Evolutionary conservation across 2,797 vertebrate species (phyloP).

Genomic region (Lophotriccus pileatus): DNA sequence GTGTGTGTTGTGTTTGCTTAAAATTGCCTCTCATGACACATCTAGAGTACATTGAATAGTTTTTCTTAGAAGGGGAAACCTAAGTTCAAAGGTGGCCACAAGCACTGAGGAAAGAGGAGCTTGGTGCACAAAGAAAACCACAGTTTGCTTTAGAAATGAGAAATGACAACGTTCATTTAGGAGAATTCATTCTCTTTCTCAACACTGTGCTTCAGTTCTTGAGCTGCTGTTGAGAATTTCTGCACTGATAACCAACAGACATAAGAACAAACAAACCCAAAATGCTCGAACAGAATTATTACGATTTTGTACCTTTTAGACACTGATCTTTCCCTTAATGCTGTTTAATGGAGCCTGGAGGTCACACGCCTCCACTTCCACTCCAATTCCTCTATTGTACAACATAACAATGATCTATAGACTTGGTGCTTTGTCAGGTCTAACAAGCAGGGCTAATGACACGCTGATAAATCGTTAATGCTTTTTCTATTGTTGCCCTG

Average conservation of each 20-base stretch:
- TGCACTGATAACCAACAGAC: background rate
- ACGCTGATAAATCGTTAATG: background rate
- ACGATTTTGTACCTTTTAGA: background rate
- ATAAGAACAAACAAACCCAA: background rate
- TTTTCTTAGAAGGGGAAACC: background rate
- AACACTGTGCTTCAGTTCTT: rapidly evolving
- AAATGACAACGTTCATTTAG: rapidly evolving
- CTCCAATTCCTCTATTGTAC: background rate
- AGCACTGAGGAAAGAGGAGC: background rate
- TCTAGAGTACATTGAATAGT: rapidly evolving
- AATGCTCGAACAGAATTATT: background rate
- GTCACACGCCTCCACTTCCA: background rate
- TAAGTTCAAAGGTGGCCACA: background rate
- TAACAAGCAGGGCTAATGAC: background rate
- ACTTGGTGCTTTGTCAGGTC: background rate
- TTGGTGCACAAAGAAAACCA: too few species aligned
- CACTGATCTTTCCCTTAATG: background rate
- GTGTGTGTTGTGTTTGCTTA: background rate
- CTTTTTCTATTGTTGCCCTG: background rate
- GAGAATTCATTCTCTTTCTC: background rate
- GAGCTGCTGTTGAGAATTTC: background rate
- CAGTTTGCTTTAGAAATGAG: background rate
- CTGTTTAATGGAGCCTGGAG: background rate
- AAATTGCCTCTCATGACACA: background rate
- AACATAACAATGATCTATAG: background rate